Evolutionary conservation across 1,140 invertebrate genomes (phyloP).

Genomic region (Brachystomella parvula): DNA sequence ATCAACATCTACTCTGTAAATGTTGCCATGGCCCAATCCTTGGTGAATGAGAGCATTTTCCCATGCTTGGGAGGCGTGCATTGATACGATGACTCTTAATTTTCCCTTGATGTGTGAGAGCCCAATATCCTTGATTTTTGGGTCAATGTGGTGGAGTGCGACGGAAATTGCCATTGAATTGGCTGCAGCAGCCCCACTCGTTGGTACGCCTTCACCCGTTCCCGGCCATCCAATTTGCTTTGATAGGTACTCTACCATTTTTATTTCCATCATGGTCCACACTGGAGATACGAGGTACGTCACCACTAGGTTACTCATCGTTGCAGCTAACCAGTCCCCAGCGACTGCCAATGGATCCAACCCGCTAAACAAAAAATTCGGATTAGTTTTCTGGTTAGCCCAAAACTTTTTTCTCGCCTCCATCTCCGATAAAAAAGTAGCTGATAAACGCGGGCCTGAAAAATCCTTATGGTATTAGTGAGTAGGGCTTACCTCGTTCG

Average conservation of each 20-base stretch:
- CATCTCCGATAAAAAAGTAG: no score
- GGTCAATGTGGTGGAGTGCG: conserved; percentile 66
- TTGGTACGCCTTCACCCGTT: conserved; percentile 81
- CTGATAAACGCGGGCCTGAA: no score
- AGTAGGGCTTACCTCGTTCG: neutral
- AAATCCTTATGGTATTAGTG: neutral
- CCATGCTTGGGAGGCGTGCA: conserved; percentile 91
- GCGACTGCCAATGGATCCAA: conserved; percentile 73
- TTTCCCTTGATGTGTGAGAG: conserved; percentile 43
- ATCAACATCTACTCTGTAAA: neutral
- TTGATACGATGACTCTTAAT: conserved; percentile 70
- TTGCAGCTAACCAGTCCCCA: conserved; percentile 75
- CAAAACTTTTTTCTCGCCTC: no score
- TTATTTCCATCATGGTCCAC: conserved; percentile 76
- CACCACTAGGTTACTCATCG: conserved; percentile 75
- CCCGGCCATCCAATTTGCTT: conserved; percentile 71
- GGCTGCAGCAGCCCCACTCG: conserved; percentile 85
- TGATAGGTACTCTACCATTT: conserved; percentile 70
- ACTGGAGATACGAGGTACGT: conserved; percentile 82
- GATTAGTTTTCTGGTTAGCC: neutral
- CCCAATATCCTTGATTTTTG: conserved; percentile 58
- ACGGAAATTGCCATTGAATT: conserved; percentile 89
- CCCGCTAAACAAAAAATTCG: conserved; percentile 36
- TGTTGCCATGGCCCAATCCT: neutral
- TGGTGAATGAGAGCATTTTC: conserved; percentile 51